Evolutionary conservation across 1,140 invertebrate genomes (phyloP).

Genomic region (Ruditapes philippinarum): DNA sequence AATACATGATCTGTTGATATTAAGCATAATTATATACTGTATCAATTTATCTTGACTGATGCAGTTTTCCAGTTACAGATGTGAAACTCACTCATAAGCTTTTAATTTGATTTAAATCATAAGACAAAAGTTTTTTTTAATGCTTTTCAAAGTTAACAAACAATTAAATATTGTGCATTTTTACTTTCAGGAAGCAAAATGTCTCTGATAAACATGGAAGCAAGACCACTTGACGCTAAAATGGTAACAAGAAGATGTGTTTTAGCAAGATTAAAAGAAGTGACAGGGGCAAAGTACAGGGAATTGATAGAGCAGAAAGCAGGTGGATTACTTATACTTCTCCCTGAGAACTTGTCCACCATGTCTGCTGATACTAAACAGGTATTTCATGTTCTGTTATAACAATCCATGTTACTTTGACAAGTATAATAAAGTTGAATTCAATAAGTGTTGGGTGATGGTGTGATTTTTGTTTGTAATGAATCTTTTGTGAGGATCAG

Average conservation of each 20-base stretch:
- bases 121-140: too few species aligned
- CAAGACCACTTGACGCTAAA: slow-evolving; percentile 94
- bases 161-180: background rate
- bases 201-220: slow-evolving; percentile 94
- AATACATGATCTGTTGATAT: too few species aligned
- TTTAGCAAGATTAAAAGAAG: slow-evolving; percentile 92
- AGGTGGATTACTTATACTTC: slow-evolving; percentile 93
- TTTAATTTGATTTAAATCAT: too few species aligned
- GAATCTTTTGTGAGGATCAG: too few species aligned
- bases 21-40: too few species aligned
- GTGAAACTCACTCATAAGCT: too few species aligned
- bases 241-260: slow-evolving; percentile 96
- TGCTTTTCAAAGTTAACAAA: background rate
- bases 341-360: slow-evolving; percentile 92
- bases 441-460: background rate
- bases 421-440: too few species aligned
- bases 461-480: background rate
- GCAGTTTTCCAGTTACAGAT: too few species aligned
- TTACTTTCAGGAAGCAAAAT: slow-evolving; percentile 92
- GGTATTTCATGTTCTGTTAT: too few species aligned
- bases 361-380: slow-evolving; percentile 91
- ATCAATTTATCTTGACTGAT: too few species aligned
- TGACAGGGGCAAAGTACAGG: slow-evolving; percentile 92
- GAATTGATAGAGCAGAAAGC: slow-evolving; percentile 92
- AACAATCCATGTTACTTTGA: too few species aligned